Evolutionary conservation across 1,140 invertebrate species (phyloP).

Genomic region (Berghia stephanieae): DNA sequence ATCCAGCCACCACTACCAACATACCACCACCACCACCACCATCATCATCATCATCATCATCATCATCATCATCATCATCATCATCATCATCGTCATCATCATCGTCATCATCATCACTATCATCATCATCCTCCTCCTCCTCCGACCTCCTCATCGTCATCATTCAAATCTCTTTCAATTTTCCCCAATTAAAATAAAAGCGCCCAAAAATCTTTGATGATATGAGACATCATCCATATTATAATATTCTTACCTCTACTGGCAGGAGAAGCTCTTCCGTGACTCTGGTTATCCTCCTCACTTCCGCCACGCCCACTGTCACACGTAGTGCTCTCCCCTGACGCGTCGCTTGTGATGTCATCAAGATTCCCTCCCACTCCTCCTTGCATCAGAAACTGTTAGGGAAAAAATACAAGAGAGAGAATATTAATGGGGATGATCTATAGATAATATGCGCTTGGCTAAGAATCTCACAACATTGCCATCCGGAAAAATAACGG

Average conservation of each 20-base stretch:
- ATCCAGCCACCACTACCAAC: too few species aligned
- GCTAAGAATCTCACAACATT: too few species aligned
- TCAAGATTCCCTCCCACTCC: slow-evolving; percentile 10
- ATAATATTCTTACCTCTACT: slow-evolving; percentile 22
- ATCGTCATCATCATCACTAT: slow-evolving; percentile 25
- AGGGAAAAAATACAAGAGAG: not conserved
- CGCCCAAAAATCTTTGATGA: not conserved
- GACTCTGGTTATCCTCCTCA: slow-evolving; percentile 39
- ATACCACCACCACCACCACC: too few species aligned
- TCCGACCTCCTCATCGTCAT: not conserved
- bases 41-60: slow-evolving; percentile 24
- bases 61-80: slow-evolving; percentile 30
- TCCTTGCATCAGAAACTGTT: slow-evolving; percentile 27
- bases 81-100: slow-evolving; percentile 30
- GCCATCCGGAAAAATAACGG: too few species aligned
- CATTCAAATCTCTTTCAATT: not conserved
- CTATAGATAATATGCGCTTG: not conserved
- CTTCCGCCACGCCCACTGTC: slow-evolving; percentile 43
- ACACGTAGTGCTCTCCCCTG: slow-evolving; percentile 37
- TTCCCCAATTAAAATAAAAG: not conserved
- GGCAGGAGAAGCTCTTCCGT: slow-evolving; percentile 33
- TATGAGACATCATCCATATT: not conserved
- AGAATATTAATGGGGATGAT: not conserved
- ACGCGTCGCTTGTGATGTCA: slow-evolving; percentile 37
- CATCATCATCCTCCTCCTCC: not conserved